phyloP scores from a whole-genome alignment of 2,888 invertebrate species.

The Litoditis marina region DNA sequence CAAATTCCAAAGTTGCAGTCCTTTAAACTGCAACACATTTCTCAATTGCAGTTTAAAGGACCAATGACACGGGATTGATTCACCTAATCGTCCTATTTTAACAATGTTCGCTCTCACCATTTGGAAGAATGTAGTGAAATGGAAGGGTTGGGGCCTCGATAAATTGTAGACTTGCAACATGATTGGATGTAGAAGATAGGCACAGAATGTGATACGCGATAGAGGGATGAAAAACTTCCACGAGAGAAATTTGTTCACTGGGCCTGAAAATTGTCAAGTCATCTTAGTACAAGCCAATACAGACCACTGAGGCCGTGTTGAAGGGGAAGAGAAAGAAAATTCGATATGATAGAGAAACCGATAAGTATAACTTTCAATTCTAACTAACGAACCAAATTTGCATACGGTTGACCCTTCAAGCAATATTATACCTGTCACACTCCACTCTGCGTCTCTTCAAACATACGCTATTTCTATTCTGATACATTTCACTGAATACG shows the following conservation, averaged over 20 bases:
- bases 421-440: too few relatives aligned
- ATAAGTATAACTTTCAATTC: too few relatives aligned
- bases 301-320: background rate
- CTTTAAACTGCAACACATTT: too few relatives aligned
- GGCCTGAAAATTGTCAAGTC: slow-evolving; percentile 36
- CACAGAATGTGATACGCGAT: slow-evolving; percentile 86
- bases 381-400: too few relatives aligned
- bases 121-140: slow-evolving; percentile 60
- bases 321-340: background rate
- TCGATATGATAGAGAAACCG: background rate
- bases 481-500: too few relatives aligned
- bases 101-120: too few relatives aligned
- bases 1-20: too few relatives aligned
- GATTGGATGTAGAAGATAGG: slow-evolving; percentile 72
- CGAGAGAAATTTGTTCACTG: slow-evolving; percentile 76
- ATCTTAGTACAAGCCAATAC: background rate
- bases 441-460: too few relatives aligned
- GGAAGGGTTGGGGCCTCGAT: slow-evolving; percentile 58
- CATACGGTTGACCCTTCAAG: background rate
- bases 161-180: slow-evolving; percentile 59
- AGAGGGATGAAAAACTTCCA: slow-evolving; percentile 81
- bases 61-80: too few relatives aligned
- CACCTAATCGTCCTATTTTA: too few relatives aligned
- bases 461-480: too few relatives aligned
- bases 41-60: too few relatives aligned